A percentile compares a stretch with the other conserved stretches of the same genome.
phyloP scores from a whole-genome alignment of 2,113 vertebrate genomes.

The Nicator chloris region DNA sequence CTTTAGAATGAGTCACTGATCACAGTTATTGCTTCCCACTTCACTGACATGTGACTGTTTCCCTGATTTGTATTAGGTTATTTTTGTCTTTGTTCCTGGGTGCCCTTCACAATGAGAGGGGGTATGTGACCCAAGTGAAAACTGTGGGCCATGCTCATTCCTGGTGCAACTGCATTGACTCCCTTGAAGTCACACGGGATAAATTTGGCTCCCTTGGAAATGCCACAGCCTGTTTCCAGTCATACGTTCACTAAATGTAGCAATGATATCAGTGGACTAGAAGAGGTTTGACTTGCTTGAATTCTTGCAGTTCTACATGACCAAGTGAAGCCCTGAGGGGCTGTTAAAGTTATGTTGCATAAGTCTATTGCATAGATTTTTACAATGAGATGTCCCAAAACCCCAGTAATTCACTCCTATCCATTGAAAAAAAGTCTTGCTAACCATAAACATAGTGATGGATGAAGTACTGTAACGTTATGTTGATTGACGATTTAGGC shows the following conservation, averaged over 20 bases:
- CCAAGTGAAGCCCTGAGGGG: neutral
- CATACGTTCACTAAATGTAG: conserved; percentile 60
- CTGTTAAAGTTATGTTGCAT: neutral
- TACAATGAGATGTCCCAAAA: neutral
- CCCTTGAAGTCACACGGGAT: neutral
- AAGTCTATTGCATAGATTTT: neutral
- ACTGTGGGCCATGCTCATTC: neutral
- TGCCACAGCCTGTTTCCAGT: conserved; percentile 39
- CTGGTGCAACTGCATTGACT: neutral
- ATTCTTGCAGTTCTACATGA: neutral
- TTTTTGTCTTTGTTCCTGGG: conserved; percentile 46
- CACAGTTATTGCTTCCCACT: neutral
- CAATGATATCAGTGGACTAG: conserved; percentile 48
- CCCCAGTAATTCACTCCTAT: neutral
- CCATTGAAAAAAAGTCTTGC: neutral
- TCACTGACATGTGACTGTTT: neutral
- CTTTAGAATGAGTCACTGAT: neutral
- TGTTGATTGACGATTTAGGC: neutral
- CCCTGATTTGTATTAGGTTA: conserved; percentile 6
- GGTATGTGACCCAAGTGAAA: neutral
- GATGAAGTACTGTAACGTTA: neutral
- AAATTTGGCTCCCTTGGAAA: conserved; percentile 53
- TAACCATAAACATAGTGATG: neutral
- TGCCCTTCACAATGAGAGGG: conserved; percentile 23
- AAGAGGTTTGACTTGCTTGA: conserved; percentile 2